These are phyloP conservation scores for Valencia hispanica DNA, from an alignment of 2,797 vertebrate genomes.

Conservation along the genomic window DNA sequence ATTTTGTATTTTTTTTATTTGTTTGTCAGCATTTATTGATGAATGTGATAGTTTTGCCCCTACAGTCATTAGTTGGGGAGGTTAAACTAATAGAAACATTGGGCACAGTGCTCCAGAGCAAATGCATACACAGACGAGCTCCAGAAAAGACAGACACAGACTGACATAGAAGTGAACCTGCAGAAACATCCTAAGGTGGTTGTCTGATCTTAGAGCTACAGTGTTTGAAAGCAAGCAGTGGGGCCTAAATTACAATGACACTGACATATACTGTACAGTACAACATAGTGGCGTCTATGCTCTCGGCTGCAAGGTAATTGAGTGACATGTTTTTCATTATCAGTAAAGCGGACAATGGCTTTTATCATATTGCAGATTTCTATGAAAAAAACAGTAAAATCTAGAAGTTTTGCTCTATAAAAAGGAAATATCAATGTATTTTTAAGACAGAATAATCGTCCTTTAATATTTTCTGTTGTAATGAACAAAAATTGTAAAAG, in stretches of 20 bases:
- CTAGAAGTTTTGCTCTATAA: not conserved
- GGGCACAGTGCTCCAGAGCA: conserved; percentile 11
- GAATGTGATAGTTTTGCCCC: conserved; percentile 22
- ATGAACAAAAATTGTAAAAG: not conserved
- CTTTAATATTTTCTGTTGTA: not conserved
- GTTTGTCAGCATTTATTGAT: conserved; percentile 15
- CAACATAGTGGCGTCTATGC: conserved; percentile 13
- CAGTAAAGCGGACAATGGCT: conserved; percentile 1
- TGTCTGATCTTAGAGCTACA: conserved; percentile 43
- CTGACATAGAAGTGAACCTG: conserved; percentile 48
- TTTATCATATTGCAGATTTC: not conserved
- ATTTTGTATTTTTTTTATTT: not conserved
- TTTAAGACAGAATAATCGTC: not conserved
- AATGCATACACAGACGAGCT: conserved; percentile 10
- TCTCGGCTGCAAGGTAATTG: conserved; percentile 13
- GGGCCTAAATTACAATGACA: conserved; percentile 66
- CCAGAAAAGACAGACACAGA: conserved; percentile 22
- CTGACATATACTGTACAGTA: conserved; percentile 35
- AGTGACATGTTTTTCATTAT: conserved; percentile 15
- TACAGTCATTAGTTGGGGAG: conserved; percentile 31
- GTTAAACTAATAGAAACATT: conserved; percentile 39
- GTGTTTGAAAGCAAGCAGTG: conserved; percentile 47
- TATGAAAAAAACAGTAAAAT: not conserved
- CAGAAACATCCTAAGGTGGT: conserved; percentile 57
- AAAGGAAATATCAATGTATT: not conserved